These are phyloP conservation scores for Phalanger gymnotis DNA, from an alignment of 2,797 vertebrate genomes.

Conservation along the genomic window DNA sequence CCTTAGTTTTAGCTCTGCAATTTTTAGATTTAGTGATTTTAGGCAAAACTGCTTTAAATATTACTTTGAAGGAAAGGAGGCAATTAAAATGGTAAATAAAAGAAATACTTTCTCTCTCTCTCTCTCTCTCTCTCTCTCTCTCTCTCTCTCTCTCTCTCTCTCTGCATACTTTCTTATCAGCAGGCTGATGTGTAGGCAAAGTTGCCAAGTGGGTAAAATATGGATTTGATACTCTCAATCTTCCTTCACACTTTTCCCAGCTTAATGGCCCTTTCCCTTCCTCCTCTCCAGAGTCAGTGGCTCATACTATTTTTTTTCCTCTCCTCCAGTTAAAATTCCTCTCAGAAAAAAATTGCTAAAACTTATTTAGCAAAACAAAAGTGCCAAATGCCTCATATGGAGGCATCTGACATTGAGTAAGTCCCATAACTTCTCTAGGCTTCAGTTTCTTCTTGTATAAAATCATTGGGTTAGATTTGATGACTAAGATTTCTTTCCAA, in stretches of 20 bases:
- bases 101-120: neutral
- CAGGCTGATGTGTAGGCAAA: neutral
- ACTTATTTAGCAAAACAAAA: neutral
- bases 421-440: neutral
- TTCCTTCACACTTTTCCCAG: conserved; percentile 1
- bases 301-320: neutral
- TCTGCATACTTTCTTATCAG: neutral
- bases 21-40: neutral
- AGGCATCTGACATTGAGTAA: neutral
- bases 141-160: too few relatives aligned
- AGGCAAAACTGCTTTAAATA: neutral
- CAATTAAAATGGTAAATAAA: conserved; percentile 40
- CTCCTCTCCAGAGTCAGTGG: neutral
- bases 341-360: neutral
- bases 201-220: conserved; percentile 16
- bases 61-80: conserved; percentile 37
- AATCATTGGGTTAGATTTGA: neutral
- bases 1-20: conserved; percentile 24
- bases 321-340: neutral
- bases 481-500: neutral
- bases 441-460: neutral
- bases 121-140: neutral
- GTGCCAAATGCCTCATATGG: neutral
- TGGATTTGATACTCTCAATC: neutral
- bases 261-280: neutral